phyloP scores from a whole-genome alignment of 2,888 invertebrate species.

The Eupithecia pulchellata region DNA sequence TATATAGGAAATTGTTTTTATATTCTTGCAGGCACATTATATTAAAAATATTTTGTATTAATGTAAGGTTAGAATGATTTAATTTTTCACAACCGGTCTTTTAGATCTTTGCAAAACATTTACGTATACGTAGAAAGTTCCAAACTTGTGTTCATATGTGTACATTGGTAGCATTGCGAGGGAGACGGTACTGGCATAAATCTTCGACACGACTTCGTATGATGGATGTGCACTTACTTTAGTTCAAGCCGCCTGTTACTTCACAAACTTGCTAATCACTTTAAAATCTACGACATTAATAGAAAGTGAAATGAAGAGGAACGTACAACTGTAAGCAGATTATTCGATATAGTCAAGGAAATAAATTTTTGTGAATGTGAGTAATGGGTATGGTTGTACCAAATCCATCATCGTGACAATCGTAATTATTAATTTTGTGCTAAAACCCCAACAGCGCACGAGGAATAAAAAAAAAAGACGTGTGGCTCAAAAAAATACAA shows the following conservation, averaged over 20 bases:
- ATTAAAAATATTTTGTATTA: background rate
- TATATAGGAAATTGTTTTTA: background rate
- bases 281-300: constrained; percentile 6
- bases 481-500: no score
- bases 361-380: no score
- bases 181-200: constrained; percentile 56
- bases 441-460: no score
- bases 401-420: no score
- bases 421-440: no score
- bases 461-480: no score
- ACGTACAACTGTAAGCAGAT: no score
- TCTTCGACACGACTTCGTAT: constrained; percentile 55
- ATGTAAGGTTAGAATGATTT: background rate
- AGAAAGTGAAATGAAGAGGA: background rate
- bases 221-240: constrained; percentile 70
- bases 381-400: no score
- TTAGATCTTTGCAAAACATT: background rate
- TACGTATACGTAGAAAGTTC: background rate
- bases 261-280: constrained; percentile 9
- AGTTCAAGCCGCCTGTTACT: constrained; percentile 43
- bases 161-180: constrained; percentile 57
- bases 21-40: no score
- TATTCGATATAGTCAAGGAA: no score
- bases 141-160: constrained; percentile 7
- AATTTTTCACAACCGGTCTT: background rate